phyloP scores from a whole-genome alignment of 2,113 vertebrate genomes.

The Pipra filicauda region DNA sequence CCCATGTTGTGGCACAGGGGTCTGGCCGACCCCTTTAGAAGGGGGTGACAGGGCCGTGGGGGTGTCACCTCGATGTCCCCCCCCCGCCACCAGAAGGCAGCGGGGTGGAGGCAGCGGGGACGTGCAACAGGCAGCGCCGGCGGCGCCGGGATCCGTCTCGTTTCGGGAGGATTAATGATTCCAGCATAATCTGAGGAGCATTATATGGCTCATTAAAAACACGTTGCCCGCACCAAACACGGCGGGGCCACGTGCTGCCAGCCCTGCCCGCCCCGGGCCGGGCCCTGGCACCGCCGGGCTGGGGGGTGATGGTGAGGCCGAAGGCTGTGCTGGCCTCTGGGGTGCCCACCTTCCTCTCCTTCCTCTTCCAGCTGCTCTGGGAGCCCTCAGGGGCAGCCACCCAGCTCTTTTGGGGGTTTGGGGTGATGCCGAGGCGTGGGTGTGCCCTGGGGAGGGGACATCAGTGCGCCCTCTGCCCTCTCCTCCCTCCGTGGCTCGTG shows the following conservation, averaged over 20 bases:
- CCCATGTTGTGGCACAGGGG: fast-evolving
- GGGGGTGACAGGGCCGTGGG: fast-evolving
- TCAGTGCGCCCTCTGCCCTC: neutral
- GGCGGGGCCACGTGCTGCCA: neutral
- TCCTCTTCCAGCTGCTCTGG: neutral
- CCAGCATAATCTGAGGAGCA: constrained; percentile 19
- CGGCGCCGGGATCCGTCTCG: constrained; percentile 16
- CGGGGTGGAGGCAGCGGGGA: neutral
- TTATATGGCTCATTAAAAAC: constrained; percentile 51
- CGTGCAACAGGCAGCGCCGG: neutral
- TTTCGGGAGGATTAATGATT: constrained; percentile 58
- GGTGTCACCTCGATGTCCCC: neutral
- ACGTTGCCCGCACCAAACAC: constrained; percentile 38
- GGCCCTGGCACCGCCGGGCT: neutral
- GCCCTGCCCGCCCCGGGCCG: neutral
- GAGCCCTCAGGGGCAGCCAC: fast-evolving
- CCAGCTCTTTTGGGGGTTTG: neutral
- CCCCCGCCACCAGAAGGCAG: neutral
- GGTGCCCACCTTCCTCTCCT: fast-evolving
- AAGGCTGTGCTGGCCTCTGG: fast-evolving
- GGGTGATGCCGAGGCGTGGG: neutral
- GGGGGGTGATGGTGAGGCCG: neutral
- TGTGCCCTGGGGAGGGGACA: neutral
- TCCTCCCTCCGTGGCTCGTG: fast-evolving
- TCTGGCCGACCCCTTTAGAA: too few species aligned